These are phyloP conservation scores for Gobionotothen gibberifrons DNA, from an alignment of 2,797 vertebrate genomes.

Conservation along the genomic window DNA sequence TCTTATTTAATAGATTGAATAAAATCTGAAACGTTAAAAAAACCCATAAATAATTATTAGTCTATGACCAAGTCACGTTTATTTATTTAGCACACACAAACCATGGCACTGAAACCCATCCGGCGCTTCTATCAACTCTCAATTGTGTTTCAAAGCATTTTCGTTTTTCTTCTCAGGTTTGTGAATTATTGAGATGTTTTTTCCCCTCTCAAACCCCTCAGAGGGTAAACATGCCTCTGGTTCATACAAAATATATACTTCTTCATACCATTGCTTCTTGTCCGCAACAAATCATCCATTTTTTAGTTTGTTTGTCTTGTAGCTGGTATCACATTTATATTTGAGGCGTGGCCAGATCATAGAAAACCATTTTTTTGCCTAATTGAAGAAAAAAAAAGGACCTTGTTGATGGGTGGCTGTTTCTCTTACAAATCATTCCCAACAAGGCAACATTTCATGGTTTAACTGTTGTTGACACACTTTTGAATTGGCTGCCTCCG, in stretches of 20 bases:
- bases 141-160: conserved; percentile 50
- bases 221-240: conserved; percentile 56
- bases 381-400: conserved; percentile 41
- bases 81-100: no score
- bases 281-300: conserved; percentile 42
- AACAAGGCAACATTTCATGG: conserved; percentile 47
- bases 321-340: conserved; percentile 10
- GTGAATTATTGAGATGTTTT: conserved; percentile 73
- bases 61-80: conserved; percentile 9
- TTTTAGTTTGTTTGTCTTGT: conserved; percentile 13
- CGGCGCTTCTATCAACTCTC: conserved; percentile 1
- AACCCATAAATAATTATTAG: no score
- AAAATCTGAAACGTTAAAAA: no score
- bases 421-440: conserved; percentile 57
- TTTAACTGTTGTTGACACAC: conserved; percentile 70
- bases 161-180: conserved; percentile 19
- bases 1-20: no score
- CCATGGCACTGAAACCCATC: conserved; percentile 10
- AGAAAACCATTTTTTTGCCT: conserved; percentile 32
- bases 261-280: conserved; percentile 32
- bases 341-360: conserved; percentile 24
- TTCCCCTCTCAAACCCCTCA: conserved; percentile 59
- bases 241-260: conserved; percentile 69
- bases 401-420: conserved; percentile 39
- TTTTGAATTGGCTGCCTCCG: conserved; percentile 63